Conservation (phyloP, 2,113 vertebrate species). For the Corvus moneduloides region DNA sequence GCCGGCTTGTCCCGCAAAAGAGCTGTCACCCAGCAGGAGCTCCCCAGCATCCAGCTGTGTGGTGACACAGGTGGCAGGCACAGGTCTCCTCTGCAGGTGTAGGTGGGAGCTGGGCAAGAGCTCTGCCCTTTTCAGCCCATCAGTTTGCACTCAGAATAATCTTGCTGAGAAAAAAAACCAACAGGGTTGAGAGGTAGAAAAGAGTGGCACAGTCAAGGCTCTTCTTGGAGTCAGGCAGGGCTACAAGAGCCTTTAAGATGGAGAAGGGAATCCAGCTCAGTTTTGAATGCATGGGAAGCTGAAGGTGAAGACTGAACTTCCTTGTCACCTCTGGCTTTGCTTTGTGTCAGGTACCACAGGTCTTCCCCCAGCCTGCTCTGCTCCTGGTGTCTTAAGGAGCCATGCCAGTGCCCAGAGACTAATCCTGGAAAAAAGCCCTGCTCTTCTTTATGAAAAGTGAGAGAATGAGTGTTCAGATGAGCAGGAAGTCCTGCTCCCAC, state of each 20-base stretch:
- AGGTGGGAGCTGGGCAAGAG: neutral
- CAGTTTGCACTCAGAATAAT: neutral
- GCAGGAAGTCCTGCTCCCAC: neutral
- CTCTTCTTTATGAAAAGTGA: neutral
- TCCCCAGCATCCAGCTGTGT: neutral
- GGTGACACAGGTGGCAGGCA: neutral
- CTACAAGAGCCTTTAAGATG: neutral
- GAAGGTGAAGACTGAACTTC: neutral
- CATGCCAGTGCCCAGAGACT: neutral
- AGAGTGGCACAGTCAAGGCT: neutral
- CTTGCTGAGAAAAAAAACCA: neutral
- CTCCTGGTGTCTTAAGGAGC: neutral
- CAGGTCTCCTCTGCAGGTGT: neutral
- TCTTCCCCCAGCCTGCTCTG: neutral
- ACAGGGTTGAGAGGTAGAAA: neutral
- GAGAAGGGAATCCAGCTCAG: neutral
- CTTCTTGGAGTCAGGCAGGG: neutral
- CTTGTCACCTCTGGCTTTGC: neutral
- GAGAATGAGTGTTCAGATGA: accelerated
- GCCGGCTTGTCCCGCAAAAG: neutral
- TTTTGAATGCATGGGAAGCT: neutral
- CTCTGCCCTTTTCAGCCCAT: neutral
- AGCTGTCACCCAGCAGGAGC: neutral
- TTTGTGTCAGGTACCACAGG: neutral
- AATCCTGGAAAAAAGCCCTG: neutral